Evolutionary conservation across 2,888 invertebrate genomes (phyloP), one percentile per base, ranked within the genome.

Genomic region (Carpatolechia fugitivella): DNA sequence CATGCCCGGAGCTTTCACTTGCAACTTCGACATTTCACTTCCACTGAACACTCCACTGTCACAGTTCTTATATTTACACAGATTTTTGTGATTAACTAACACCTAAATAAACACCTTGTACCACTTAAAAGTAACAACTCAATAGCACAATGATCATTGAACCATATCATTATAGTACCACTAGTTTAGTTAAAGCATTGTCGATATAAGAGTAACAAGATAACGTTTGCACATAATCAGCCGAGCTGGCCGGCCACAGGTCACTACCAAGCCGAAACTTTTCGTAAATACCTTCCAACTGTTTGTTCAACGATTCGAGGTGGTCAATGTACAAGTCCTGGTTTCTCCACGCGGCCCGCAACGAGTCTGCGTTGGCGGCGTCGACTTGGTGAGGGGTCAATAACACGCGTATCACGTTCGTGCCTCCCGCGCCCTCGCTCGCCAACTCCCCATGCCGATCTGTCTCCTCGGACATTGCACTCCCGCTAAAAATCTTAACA

Each of bases 291-390:
- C 95, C 95, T 94, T 95, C 95, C 92, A 94, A 93, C 91, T 92
- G 92, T 89, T 93, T 91, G 84, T 92, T 91, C 90, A 94, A 93
- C 69, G 93, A 90, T 92, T 95, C 95, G 84, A 95, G 92, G 76
- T 91, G 91, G 80, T 94, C 93, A 87, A 95, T 92, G 91, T 94
- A 95, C 78, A 91, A 91, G 87, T 95, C 95, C 92, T 95, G 95
- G 82, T 92, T 92, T 82, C 91, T 92, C 95, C 95, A 95, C 75
- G 93, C 92, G 80, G 91, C 90, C 70, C 92, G 91, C 80, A 94
- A 92, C 71, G 94, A 93, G 67, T 93, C 92, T 74, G 91, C 90
- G 66, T 92, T 91, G 65, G 93, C 89, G 72, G 89, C 89, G 74
- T 93, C 92, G 76, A 94, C 83, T 75, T 94, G 94, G 68, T 92